Evolutionary conservation across 2,113 vertebrate genomes (phyloP).

Genomic region (Osmerus eperlanus): DNA sequence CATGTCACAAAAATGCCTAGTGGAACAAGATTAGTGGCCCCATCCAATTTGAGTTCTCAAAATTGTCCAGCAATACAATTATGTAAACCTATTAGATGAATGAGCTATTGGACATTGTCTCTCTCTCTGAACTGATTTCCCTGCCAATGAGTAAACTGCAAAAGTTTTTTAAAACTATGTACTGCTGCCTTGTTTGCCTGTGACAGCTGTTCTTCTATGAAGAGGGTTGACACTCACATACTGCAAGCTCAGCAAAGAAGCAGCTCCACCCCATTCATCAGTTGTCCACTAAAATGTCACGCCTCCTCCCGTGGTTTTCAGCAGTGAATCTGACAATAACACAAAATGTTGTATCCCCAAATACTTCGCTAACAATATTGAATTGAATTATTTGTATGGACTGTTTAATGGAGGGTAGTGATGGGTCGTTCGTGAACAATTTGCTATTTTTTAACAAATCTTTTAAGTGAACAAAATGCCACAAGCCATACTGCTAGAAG

Average conservation of each 20-base stretch:
- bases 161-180: constrained; percentile 27
- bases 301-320: not conserved
- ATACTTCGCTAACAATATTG: no score
- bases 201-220: constrained; percentile 15
- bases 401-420: no score
- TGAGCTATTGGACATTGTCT: constrained; percentile 1
- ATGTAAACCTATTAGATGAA: not conserved
- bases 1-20: not conserved
- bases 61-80: not conserved
- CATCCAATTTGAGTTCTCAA: not conserved
- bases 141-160: constrained; percentile 12
- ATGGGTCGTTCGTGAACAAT: no score
- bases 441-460: no score
- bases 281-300: not conserved
- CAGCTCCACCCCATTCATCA: not conserved
- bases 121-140: not conserved
- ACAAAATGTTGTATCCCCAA: no score
- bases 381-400: no score
- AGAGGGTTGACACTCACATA: not conserved
- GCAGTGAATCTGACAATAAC: no score
- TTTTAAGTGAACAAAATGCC: no score
- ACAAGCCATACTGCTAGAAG: no score
- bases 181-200: not conserved
- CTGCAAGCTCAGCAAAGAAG: constrained; percentile 17
- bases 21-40: not conserved